Percentiles rank a stretch among this genome's conserved stretches.
phyloP scores from a whole-genome alignment of 1,140 invertebrate genomes.

The Branchinecta lindahli region DNA sequence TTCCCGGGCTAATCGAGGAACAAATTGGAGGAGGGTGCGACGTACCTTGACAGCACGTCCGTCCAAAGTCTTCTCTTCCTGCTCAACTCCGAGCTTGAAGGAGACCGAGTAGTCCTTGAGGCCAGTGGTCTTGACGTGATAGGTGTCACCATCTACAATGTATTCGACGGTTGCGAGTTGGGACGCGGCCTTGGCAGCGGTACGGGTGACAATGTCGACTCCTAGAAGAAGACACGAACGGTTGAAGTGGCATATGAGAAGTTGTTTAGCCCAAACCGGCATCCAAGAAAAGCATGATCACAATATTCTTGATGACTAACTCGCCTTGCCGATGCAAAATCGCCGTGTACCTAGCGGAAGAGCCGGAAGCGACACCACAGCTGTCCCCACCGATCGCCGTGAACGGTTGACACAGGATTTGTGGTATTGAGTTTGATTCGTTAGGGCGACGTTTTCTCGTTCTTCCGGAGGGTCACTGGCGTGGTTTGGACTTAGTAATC shows the following conservation, averaged over 20 bases:
- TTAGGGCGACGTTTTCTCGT: no score
- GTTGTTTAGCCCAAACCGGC: not conserved
- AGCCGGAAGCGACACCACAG: no score
- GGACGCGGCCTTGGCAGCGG: slow-evolving; percentile 53
- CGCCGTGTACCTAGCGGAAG: not conserved
- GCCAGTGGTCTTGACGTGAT: slow-evolving; percentile 55
- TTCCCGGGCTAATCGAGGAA: no score
- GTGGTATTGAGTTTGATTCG: no score
- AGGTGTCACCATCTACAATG: slow-evolving; percentile 46
- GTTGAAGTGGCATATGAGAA: slow-evolving; percentile 1
- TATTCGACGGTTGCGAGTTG: slow-evolving; percentile 49
- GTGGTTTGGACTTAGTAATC: no score
- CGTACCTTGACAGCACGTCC: slow-evolving; percentile 58
- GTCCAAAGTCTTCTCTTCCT: slow-evolving; percentile 70
- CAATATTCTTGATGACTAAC: not conserved
- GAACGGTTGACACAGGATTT: no score
- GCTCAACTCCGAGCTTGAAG: slow-evolving; percentile 64
- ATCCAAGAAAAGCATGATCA: not conserved
- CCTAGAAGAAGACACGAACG: slow-evolving; percentile 37
- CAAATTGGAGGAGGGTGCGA: no score
- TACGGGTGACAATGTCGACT: slow-evolving; percentile 52
- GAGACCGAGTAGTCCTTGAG: slow-evolving; percentile 62
- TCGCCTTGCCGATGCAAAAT: not conserved
- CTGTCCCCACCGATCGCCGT: no score
- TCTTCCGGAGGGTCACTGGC: not conserved